Conservation (phyloP, 2,888 invertebrate species). For the Epinotia ramella region DNA sequence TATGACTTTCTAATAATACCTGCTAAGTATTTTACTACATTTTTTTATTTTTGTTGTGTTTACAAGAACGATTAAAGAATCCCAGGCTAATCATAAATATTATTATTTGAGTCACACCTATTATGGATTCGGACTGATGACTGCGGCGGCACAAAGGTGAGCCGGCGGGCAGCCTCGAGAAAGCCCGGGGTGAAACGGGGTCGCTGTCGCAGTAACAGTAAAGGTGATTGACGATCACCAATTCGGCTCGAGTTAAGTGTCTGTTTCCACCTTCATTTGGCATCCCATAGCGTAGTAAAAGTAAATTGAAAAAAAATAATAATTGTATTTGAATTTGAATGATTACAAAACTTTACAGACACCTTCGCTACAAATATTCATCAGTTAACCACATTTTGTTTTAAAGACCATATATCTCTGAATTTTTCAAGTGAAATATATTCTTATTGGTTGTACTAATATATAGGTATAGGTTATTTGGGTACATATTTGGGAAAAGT, state of each 20-base stretch:
- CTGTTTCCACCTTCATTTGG: background rate
- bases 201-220: slow-evolving; percentile 17
- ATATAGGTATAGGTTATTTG: too few species aligned
- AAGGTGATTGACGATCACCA: slow-evolving; percentile 25
- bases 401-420: too few species aligned
- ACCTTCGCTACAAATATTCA: background rate
- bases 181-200: background rate
- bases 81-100: background rate
- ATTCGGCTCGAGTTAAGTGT: slow-evolving; percentile 4
- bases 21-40: too few species aligned
- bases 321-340: too few species aligned
- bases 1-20: too few species aligned
- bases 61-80: background rate
- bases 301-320: too few species aligned
- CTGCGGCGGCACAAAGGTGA: background rate
- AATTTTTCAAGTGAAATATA: too few species aligned
- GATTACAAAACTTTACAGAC: background rate
- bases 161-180: background rate
- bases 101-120: background rate
- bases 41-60: background rate
- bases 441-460: too few species aligned
- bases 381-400: too few species aligned
- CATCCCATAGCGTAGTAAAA: background rate
- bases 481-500: too few species aligned
- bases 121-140: background rate